Evolutionary conservation across 2,113 vertebrate species (phyloP).

Genomic region (Picathartes gymnocephalus): DNA sequence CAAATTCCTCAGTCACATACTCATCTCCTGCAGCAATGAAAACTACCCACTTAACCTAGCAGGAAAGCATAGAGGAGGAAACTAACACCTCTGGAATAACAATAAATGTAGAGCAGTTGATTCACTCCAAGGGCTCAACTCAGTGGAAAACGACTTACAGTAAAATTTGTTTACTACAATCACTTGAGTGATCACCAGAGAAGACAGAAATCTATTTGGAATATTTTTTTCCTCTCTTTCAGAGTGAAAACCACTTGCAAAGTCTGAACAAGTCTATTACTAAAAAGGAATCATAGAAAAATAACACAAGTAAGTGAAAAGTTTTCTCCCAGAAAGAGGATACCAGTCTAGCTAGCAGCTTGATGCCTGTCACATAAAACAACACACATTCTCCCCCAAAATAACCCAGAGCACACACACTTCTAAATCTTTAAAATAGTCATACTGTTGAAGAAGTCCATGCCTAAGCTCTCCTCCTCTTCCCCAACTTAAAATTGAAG

Average conservation of each 20-base stretch:
- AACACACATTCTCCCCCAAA: not conserved
- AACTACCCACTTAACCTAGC: not conserved
- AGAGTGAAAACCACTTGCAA: not conserved
- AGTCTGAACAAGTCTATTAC: not conserved
- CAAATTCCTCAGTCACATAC: not conserved
- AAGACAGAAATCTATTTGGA: not conserved
- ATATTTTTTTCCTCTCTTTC: not conserved
- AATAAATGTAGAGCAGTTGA: not conserved
- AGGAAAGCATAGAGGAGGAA: not conserved
- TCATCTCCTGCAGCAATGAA: not conserved
- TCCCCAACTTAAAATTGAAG: not conserved
- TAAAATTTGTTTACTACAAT: not conserved
- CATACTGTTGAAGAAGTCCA: not conserved
- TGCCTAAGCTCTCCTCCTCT: not conserved
- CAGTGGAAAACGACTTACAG: not conserved
- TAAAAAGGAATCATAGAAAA: not conserved
- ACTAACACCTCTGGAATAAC: not conserved
- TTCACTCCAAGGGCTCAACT: not conserved
- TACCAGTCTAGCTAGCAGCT: not conserved
- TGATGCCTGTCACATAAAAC: not conserved
- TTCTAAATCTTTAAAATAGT: not conserved
- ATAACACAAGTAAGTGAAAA: not conserved
- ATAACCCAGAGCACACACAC: not conserved
- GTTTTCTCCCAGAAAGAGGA: not conserved
- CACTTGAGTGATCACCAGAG: not conserved